Base-by-base conservation (phyloP, 2,888 invertebrate species). In the Lamellibrachia satsuma region DNA sequence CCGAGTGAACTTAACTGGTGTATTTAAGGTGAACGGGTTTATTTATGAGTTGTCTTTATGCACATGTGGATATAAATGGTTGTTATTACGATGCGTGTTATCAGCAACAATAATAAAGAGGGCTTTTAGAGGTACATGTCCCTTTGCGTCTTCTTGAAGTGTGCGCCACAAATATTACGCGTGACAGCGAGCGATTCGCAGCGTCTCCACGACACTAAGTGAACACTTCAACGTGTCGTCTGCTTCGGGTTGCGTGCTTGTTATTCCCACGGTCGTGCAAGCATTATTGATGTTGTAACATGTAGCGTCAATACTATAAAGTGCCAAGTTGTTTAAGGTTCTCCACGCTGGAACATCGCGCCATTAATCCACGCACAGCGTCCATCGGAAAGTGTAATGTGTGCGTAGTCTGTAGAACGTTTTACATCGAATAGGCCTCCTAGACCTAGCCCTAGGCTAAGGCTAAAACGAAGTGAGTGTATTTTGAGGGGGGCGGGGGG, bases 21-120 rank as follows among this genome's bases (percentile, higher is more conserved):
- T 75, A 75, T 75, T 75, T 11, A 75, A 60, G 75, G 75, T 75
- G 75, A 75, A 75, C 75, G 75, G n/a, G 75, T 75, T 75, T 75
- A 75, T 75, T 75, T 75, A 75, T 75, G 75, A 75, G 22, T 75
- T 75, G 22, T 75, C 22, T 75, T 75, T 75, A 75, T 75, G 75
- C 75, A 75, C 75, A 75, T 75, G 75, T 75, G 75, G n/a, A 75
- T 75, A 75, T 75, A 22, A 75, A 22, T 75, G 75, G 22, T 75
- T 75, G 75, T 75, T 75, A 22, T 15, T 75, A 15, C 22, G 75
- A 75, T 75, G 75, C 15, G 75, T 22, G 75, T 75, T 75, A 75
- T 75, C 75, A 75, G 75, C 75, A 22, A n/a, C 75, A 75, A 22
- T 75, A 75, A 75, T 75, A 75, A 75, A 75, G 75, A 75, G 75